These are phyloP conservation scores for Heliconius hewitsoni DNA, from an alignment of 1,140 invertebrate genomes.

Conservation along the genomic window DNA sequence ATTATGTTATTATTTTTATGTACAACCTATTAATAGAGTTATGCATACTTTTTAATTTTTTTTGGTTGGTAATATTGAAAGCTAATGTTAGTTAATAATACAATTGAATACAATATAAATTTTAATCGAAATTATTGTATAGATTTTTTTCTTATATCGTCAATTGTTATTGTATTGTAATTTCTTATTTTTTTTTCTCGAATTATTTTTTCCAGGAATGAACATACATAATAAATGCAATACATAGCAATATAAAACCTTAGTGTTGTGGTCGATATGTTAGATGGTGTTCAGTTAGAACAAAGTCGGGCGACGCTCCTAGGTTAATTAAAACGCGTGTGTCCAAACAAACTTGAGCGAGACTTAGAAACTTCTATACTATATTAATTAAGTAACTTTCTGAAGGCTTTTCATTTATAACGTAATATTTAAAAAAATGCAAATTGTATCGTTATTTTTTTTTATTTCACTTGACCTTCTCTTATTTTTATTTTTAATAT, in stretches of 20 bases:
- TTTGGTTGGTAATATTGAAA: no score
- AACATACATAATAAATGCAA: background rate
- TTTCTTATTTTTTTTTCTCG: background rate
- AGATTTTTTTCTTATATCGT: background rate
- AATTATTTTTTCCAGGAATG: background rate
- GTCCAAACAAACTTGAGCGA: conserved; percentile 77
- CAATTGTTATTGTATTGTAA: no score
- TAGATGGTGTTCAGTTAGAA: conserved; percentile 49
- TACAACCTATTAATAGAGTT: no score
- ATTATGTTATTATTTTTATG: background rate
- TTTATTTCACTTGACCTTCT: background rate
- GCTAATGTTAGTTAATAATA: no score
- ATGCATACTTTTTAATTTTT: no score
- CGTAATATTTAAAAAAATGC: background rate
- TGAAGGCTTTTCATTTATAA: background rate
- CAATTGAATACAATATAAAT: background rate
- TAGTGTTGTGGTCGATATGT: conserved; percentile 31
- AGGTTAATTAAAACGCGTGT: conserved; percentile 72
- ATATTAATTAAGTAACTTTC: conserved; percentile 2
- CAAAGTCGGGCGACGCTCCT: conserved; percentile 58
- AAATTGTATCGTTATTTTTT: background rate
- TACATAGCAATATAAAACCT: background rate
- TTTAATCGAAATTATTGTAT: background rate
- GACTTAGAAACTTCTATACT: conserved; percentile 42
- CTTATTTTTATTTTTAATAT: background rate